Evolutionary conservation across 2,888 invertebrate genomes (phyloP).

Genomic region (Euplagia quadripunctaria): DNA sequence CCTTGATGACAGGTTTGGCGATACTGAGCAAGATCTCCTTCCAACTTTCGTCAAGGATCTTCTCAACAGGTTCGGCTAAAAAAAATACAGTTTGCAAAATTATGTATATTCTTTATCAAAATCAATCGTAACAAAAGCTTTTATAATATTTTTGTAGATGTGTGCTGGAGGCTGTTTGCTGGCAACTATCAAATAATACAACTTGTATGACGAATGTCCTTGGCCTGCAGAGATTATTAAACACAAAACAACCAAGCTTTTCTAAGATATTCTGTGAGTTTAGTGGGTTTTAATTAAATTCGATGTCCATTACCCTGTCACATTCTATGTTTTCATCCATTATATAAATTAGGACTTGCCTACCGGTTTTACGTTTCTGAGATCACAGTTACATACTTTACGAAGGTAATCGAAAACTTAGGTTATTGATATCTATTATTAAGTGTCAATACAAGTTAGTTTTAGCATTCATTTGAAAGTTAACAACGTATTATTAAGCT

Average conservation of each 20-base stretch:
- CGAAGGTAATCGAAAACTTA: neutral
- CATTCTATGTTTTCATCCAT: neutral
- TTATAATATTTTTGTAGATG: neutral
- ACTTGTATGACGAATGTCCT: neutral
- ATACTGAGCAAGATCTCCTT: slow-evolving; percentile 37
- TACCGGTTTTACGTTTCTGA: neutral
- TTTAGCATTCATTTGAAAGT: neutral
- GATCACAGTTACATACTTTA: neutral
- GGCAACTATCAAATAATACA: neutral
- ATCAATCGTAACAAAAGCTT: neutral
- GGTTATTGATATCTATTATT: neutral
- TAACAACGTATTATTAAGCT: neutral
- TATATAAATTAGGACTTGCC: neutral
- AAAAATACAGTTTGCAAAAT: slow-evolving; percentile 15
- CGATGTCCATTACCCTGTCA: neutral
- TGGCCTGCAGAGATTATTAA: neutral
- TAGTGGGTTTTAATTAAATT: neutral
- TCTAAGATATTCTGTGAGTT: neutral
- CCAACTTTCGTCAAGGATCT: slow-evolving; percentile 52
- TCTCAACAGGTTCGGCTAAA: slow-evolving; percentile 54
- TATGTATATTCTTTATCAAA: neutral
- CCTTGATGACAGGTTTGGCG: slow-evolving; percentile 7
- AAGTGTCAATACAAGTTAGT: neutral
- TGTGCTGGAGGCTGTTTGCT: neutral
- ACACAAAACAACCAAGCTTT: neutral